Conservation (phyloP, 1,140 invertebrate genomes). For the Drosophila ambigua region DNA sequence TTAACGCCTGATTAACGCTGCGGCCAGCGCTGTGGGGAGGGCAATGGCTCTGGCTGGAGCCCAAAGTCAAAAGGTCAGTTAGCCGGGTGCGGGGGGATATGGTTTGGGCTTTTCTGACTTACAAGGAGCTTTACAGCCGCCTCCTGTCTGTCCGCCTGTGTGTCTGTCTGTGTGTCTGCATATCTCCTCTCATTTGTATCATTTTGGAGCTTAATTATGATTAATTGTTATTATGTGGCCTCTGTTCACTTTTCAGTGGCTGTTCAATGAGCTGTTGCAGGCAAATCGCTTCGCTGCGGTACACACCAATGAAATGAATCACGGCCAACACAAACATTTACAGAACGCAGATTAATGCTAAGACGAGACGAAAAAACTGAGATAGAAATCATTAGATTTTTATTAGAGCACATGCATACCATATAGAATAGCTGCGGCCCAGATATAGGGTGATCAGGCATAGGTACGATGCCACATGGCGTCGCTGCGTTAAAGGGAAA, state of each 20-base stretch:
- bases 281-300: slow-evolving; percentile 10
- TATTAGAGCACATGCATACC: no score
- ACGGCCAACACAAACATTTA: not conserved
- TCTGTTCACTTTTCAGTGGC: slow-evolving; percentile 55
- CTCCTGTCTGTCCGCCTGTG: slow-evolving; percentile 1
- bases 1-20: slow-evolving; percentile 80
- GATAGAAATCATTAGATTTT: no score
- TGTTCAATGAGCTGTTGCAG: slow-evolving; percentile 56
- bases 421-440: no score
- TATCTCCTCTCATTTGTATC: slow-evolving; percentile 40
- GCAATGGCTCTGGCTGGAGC: not conserved
- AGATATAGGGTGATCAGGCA: no score
- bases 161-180: slow-evolving; percentile 50
- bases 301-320: slow-evolving; percentile 23
- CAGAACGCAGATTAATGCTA: slow-evolving; percentile 24
- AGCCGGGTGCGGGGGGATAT: slow-evolving; percentile 2
- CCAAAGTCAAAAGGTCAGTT: slow-evolving; percentile 48
- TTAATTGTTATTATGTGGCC: slow-evolving; percentile 69
- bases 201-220: slow-evolving; percentile 68
- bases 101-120: slow-evolving; percentile 25
- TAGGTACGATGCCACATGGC: no score
- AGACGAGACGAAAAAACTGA: not conserved
- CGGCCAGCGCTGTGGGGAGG: slow-evolving; percentile 28
- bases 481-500: no score
- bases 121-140: slow-evolving; percentile 24